phyloP scores from a whole-genome alignment of 2,888 invertebrate genomes.

The Coleophora deauratella region DNA sequence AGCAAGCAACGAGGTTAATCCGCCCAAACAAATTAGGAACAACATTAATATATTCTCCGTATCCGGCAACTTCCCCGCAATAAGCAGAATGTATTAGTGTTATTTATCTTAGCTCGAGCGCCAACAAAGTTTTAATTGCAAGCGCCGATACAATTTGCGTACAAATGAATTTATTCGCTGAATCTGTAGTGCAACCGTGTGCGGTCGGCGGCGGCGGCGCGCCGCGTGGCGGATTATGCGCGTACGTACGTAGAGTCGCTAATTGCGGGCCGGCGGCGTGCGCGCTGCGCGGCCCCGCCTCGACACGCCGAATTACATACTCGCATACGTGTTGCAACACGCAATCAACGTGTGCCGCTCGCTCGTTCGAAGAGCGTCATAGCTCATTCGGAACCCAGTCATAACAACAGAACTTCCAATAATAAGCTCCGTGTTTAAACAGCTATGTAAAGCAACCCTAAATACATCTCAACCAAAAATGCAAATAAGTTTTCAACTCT shows the following conservation, averaged over 20 bases:
- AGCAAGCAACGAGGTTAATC: constrained; percentile 58
- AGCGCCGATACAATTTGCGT: constrained; percentile 74
- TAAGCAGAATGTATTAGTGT: constrained; percentile 73
- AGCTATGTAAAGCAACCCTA: no score
- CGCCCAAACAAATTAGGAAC: constrained; percentile 70
- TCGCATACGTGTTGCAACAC: constrained; percentile 5
- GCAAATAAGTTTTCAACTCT: no score
- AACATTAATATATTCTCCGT: constrained; percentile 70
- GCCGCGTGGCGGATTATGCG: constrained; percentile 54
- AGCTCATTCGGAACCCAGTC: no score
- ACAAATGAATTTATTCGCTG: constrained; percentile 73
- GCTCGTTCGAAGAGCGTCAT: constrained; percentile 7
- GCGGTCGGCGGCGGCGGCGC: constrained; percentile 23
- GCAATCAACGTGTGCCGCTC: constrained; percentile 17
- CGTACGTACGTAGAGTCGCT: constrained; percentile 64
- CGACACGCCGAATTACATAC: constrained; percentile 7
- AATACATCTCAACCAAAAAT: no score
- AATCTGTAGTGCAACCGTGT: constrained; percentile 66
- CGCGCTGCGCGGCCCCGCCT: constrained; percentile 12
- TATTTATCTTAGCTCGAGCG: constrained; percentile 72
- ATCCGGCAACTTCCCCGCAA: constrained; percentile 66
- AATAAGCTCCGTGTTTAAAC: no score
- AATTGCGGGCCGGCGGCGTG: constrained; percentile 54
- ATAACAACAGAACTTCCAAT: background rate
- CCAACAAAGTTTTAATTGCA: constrained; percentile 74